Evolutionary conservation across 2,888 invertebrate species (phyloP), one percentile per base, ranked within the genome.

Genomic region (Eurytoma californica): DNA sequence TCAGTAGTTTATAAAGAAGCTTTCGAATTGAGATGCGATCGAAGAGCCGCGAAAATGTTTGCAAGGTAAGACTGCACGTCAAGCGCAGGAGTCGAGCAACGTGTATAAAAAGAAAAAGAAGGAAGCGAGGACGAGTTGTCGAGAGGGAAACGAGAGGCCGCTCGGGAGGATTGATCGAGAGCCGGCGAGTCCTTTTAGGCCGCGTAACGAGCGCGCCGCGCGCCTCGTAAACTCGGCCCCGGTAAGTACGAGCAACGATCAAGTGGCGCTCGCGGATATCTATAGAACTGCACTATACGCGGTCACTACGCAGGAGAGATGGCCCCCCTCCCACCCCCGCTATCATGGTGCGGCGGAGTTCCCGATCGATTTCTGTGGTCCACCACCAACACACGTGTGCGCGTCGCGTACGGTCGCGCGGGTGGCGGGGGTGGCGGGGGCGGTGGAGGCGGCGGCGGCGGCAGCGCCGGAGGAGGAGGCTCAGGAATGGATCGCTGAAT

Each of bases 401-500:
- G 73, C 75, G 16, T 3, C 39, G 53, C 79, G 79, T 30, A 63
- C 68, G 49, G 14, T 75, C 68, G 20, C 18, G 55, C 51, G 7
- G 63, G 24, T n/a, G n/a, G 53, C 65, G 77, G 80, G 58, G 68
- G 61, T 72, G 61, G 77, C 58, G 78, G 53, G 7, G 57, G 30
- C 18, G 53, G 57, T 49, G 51, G 51, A 74, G 72, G 79, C 77
- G 79, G 28, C 28, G 18, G 20, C n/a, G 47, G 16, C 39, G 47
- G 77, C 63, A 61, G 58, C 12, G 30, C 69, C 9, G 81, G 49
- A 63, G 28, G 67, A 57, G 79, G 78, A 70, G 81, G 77, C 79
- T 72, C 83, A 86, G 87, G 87, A 88, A 88, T 87, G 89, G 88
- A 88, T 88, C 87, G 89, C 83, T 87, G 89, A 89, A 89, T 89